These are phyloP conservation scores for Oreohelix idahoensis DNA, from an alignment of 1,140 invertebrate species.

Conservation along the genomic window DNA sequence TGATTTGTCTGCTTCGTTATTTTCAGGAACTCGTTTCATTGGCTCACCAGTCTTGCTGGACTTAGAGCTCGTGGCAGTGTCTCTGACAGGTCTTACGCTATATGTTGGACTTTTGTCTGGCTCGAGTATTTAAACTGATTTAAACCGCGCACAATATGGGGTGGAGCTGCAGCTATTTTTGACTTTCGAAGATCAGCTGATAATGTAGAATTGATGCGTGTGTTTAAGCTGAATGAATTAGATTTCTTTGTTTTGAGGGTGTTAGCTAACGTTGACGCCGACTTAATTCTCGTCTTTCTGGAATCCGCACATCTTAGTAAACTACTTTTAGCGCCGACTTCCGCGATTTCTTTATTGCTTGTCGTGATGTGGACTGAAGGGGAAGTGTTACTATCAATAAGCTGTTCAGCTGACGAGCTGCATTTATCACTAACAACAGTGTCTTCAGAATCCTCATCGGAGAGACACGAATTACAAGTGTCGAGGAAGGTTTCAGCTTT, in stretches of 20 bases:
- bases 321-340: background rate
- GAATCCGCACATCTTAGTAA: background rate
- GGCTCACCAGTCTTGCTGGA: too few species aligned
- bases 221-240: background rate
- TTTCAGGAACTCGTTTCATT: too few species aligned
- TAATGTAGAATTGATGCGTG: too few species aligned
- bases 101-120: too few species aligned
- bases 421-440: background rate
- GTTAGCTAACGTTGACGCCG: background rate
- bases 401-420: background rate
- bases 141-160: too few species aligned
- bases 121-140: too few species aligned
- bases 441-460: background rate
- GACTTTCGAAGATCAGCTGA: too few species aligned
- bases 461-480: constrained; percentile 3
- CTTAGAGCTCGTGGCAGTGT: too few species aligned
- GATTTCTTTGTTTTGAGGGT: background rate
- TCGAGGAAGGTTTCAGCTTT: background rate
- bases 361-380: background rate
- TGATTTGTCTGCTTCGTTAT: too few species aligned
- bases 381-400: background rate
- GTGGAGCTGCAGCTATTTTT: too few species aligned
- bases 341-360: background rate
- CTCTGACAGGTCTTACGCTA: too few species aligned
- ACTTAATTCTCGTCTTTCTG: background rate